phyloP scores from a whole-genome alignment of 2,888 invertebrate species.

The Ichneumoninae sp. region DNA sequence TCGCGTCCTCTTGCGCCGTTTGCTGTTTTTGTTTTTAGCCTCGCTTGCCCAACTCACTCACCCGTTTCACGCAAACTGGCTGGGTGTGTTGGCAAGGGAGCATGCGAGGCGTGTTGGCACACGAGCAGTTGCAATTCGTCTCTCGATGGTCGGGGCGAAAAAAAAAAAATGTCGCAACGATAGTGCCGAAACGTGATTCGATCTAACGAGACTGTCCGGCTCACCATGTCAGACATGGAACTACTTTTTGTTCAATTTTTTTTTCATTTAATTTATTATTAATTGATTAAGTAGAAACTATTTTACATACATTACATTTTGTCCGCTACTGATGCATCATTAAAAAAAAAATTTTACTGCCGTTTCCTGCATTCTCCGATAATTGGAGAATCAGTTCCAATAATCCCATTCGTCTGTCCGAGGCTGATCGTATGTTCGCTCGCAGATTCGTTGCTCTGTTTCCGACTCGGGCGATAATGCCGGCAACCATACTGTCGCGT shows the following conservation, averaged over 20 bases:
- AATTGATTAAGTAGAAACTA: too few species aligned
- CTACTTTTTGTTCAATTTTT: not conserved
- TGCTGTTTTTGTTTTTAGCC: not conserved
- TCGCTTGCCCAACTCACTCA: not conserved
- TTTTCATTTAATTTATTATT: too few species aligned
- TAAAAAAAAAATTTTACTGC: too few species aligned
- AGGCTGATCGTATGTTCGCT: not conserved
- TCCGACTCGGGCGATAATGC: too few species aligned
- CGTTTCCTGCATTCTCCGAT: not conserved
- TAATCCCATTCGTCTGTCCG: not conserved
- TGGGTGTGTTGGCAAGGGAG: not conserved
- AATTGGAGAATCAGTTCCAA: not conserved
- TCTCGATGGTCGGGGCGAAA: not conserved
- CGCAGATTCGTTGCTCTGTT: not conserved
- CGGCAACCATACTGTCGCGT: not conserved
- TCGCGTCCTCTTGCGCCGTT: conserved; percentile 10
- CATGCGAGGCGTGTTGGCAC: not conserved
- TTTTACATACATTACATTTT: too few species aligned
- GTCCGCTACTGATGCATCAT: not conserved
- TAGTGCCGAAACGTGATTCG: not conserved
- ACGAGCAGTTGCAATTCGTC: not conserved
- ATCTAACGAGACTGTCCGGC: not conserved
- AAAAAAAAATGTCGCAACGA: not conserved
- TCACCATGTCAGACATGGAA: not conserved
- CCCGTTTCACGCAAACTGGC: not conserved